These are phyloP conservation scores for Salvelinus namaycush DNA, from an alignment of 2,113 vertebrate genomes.

Conservation along the genomic window DNA sequence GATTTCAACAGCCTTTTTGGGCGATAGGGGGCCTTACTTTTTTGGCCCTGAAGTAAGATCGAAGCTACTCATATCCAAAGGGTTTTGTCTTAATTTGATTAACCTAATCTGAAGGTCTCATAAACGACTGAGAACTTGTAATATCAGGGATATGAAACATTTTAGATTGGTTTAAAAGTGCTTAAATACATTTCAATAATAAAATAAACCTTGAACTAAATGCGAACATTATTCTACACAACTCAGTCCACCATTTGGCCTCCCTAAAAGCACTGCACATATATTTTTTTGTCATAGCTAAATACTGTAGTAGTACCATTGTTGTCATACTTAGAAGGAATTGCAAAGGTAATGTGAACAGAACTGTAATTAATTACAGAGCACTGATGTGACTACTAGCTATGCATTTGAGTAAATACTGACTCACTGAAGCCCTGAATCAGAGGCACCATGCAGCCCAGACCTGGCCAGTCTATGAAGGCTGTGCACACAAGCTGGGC, in stretches of 20 bases:
- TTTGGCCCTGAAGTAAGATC: too few species aligned
- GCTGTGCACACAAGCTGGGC: constrained; percentile 23
- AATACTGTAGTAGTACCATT: not conserved
- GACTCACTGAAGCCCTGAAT: constrained; percentile 32
- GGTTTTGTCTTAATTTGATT: not conserved
- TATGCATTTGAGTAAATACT: constrained; percentile 62
- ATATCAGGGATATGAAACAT: not conserved
- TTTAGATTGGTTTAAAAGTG: not conserved
- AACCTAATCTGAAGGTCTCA: not conserved
- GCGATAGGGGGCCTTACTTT: not conserved
- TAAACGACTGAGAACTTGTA: not conserved
- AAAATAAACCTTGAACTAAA: not conserved
- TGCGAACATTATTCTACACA: constrained; percentile 3
- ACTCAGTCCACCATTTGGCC: constrained; percentile 19
- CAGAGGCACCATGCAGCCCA: constrained; percentile 14
- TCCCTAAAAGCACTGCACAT: not conserved
- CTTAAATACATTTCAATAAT: not conserved
- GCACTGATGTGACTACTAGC: constrained; percentile 33
- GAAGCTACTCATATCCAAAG: not conserved
- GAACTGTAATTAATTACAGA: not conserved
- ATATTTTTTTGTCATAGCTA: constrained; percentile 14
- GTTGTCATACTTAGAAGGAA: constrained; percentile 9
- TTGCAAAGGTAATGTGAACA: not conserved
- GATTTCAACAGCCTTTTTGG: too few species aligned
- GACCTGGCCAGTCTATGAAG: constrained; percentile 29